Evolutionary conservation across 2,888 invertebrate species (phyloP), one percentile per base, ranked within the genome.

Genomic region (Tipula helvola): DNA sequence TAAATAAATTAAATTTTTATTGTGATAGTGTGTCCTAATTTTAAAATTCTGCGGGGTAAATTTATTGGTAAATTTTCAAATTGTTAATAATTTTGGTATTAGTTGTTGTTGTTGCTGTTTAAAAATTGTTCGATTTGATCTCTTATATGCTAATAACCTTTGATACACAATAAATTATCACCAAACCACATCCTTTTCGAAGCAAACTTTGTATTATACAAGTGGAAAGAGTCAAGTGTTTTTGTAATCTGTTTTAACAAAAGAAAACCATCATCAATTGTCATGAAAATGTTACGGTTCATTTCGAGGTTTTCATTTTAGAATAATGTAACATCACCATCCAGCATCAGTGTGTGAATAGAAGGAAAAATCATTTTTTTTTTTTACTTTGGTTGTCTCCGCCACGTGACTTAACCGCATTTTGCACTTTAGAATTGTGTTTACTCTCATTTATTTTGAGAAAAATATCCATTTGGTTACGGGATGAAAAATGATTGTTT

Each of bases 341-440:
- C 28, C 52, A 52, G 3, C 10, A 71, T 71, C 71, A 28, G 71
- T 71, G 71, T 71, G 71, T 71, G 18, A 71, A 71, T 28, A 71
- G 71, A 71, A 28, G 18, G 57, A 57, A 57, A 52, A 57, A 8
- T 10, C 16, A 18, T 57, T 18, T 57, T 57, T 57, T 18, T 57
- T 57, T 57, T 18, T 57, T 57, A 5, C 18, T 84, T 36, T 36
- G n/a, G 39, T 84, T 84, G 83, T 84, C 83, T 84, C 84, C 36
- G 84, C 41, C 84, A 84, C 84, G 84, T 84, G 84, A 84, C 84
- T 39, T 41, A 84, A 84, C 84, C 84, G 39, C 84, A 84, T 36
- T 84, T 84, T 84, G 84, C 84, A 84, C 84, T 84, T 84, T 71
- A 71, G 71, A 71, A 71, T 71, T 18, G 10, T 18, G 18, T 71